Percentiles rank a stretch among this genome's conserved stretches.
Evolutionary conservation across 2,797 vertebrate genomes (phyloP).

Genomic region (Phataginus tricuspis): DNA sequence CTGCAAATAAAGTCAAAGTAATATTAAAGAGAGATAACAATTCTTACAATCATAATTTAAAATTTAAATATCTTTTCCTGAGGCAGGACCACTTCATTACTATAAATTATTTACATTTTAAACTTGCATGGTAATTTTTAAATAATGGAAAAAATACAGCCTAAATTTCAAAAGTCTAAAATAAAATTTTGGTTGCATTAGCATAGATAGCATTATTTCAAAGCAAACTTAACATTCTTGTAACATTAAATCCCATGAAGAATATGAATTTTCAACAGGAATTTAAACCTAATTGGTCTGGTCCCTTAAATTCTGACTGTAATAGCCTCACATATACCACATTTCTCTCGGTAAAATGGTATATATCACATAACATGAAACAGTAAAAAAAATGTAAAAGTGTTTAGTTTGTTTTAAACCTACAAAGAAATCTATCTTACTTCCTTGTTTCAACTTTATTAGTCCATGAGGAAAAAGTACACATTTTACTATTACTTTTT

Average conservation of each 20-base stretch:
- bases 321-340: neutral
- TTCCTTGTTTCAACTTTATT: conserved; percentile 20
- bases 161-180: conserved; percentile 12
- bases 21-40: neutral
- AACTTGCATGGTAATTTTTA: neutral
- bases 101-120: conserved; percentile 35
- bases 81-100: neutral
- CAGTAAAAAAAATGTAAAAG: neutral
- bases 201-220: conserved; percentile 19
- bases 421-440: conserved; percentile 5
- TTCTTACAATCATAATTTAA: neutral
- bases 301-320: neutral
- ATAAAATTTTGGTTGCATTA: conserved; percentile 10
- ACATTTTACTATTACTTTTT: neutral
- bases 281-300: neutral
- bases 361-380: neutral
- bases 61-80: conserved; percentile 12
- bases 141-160: neutral
- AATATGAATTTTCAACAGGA: conserved; percentile 8
- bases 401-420: conserved; percentile 8
- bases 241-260: conserved; percentile 6
- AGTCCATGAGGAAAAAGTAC: neutral
- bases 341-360: neutral
- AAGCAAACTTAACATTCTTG: neutral
- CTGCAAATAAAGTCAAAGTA: conserved; percentile 84